phyloP scores from a whole-genome alignment of 2,797 vertebrate species.

The Triplophysa bombifrons region DNA sequence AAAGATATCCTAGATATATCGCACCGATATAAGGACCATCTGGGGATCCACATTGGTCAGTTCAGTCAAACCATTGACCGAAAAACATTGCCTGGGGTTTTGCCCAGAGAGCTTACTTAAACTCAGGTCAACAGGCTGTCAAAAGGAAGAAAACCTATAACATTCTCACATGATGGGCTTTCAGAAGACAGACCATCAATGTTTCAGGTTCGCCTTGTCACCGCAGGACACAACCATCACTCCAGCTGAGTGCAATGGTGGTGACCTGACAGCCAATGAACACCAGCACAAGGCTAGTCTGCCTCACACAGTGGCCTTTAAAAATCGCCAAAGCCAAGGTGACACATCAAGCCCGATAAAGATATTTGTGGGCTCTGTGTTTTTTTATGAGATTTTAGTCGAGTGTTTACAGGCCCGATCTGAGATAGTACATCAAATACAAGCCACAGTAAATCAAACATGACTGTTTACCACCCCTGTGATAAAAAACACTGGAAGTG shows the following conservation, averaged over 20 bases:
- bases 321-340: slow-evolving; percentile 55
- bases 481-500: slow-evolving; percentile 26
- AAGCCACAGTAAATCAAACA: slow-evolving; percentile 44
- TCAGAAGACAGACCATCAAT: slow-evolving; percentile 33
- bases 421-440: slow-evolving; percentile 47
- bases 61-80: slow-evolving; percentile 37
- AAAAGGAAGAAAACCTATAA: slow-evolving; percentile 32
- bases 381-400: slow-evolving; percentile 52
- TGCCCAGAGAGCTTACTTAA: slow-evolving; percentile 45
- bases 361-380: slow-evolving; percentile 41
- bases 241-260: slow-evolving; percentile 41
- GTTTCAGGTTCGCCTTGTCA: slow-evolving; percentile 36
- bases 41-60: slow-evolving; percentile 41
- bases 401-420: slow-evolving; percentile 46
- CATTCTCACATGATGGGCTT: neutral
- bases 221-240: slow-evolving; percentile 39
- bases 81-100: slow-evolving; percentile 30
- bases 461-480: slow-evolving; percentile 33
- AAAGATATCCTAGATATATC: slow-evolving; percentile 10
- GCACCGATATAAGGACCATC: slow-evolving; percentile 12
- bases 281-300: slow-evolving; percentile 17
- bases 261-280: slow-evolving; percentile 51
- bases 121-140: slow-evolving; percentile 54
- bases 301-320: slow-evolving; percentile 35
- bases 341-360: slow-evolving; percentile 56